Evolutionary conservation across 2,888 invertebrate genomes (phyloP).

Genomic region (Spodoptera exigua): DNA sequence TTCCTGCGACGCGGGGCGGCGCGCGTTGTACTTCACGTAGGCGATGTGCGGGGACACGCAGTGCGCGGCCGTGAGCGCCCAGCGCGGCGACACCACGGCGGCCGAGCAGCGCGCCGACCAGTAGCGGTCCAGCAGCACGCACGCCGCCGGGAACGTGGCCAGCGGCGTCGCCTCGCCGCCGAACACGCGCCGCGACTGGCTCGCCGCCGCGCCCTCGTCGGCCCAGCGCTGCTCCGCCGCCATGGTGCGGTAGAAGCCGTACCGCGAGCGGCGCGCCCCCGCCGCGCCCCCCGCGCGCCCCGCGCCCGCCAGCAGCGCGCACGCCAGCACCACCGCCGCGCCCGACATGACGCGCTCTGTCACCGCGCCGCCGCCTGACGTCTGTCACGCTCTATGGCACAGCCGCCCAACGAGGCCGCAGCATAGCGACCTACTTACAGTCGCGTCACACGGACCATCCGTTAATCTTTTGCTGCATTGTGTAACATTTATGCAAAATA

Average conservation of each 20-base stretch:
- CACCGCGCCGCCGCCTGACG: constrained; percentile 5
- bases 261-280: constrained; percentile 11
- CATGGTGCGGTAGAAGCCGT: constrained; percentile 39
- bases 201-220: constrained; percentile 28
- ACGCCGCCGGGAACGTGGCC: constrained; percentile 65
- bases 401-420: constrained; percentile 1
- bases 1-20: constrained; percentile 58
- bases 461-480: too few species aligned
- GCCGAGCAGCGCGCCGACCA: constrained; percentile 75
- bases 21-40: constrained; percentile 77
- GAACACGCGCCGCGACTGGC: constrained; percentile 72
- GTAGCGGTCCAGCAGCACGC: constrained; percentile 76
- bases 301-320: constrained; percentile 24
- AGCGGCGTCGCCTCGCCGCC: constrained; percentile 69
- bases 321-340: constrained; percentile 21
- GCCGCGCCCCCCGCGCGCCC: constrained; percentile 17
- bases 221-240: constrained; percentile 5
- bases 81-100: constrained; percentile 71
- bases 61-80: constrained; percentile 83
- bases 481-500: too few species aligned
- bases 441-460: too few species aligned
- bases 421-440: too few species aligned
- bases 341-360: not conserved
- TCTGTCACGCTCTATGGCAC: constrained; percentile 10
- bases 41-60: constrained; percentile 72